A percentile compares a stretch with the other conserved stretches of the same genome.
phyloP scores from a whole-genome alignment of 35 echinoderm and acorn worm genomes.

The Antedon bifida region DNA sequence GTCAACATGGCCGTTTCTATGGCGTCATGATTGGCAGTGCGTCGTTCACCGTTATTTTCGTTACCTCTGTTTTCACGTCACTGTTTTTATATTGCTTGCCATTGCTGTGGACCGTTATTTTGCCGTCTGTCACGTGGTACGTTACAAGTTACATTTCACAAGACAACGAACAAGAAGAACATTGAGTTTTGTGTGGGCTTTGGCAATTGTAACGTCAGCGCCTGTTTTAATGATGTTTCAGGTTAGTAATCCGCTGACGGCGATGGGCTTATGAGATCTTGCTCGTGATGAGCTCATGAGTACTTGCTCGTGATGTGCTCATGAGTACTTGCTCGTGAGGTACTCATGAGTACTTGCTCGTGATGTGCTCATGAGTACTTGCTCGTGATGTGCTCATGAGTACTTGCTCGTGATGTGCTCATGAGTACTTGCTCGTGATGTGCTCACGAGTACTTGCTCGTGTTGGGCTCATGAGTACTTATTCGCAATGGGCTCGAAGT shows the following conservation, averaged over 20 bases:
- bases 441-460: too few species aligned
- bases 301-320: neutral
- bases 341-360: too few species aligned
- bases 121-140: conserved; percentile 54
- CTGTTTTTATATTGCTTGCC: conserved; percentile 64
- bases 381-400: too few species aligned
- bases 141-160: conserved; percentile 44
- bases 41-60: conserved; percentile 44
- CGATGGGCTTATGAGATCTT: too few species aligned
- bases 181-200: conserved; percentile 41
- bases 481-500: too few species aligned
- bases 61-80: conserved; percentile 68
- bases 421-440: too few species aligned
- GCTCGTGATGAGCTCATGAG: too few species aligned
- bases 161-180: conserved; percentile 34
- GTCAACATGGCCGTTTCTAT: conserved; percentile 55
- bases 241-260: too few species aligned
- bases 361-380: too few species aligned
- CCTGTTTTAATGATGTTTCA: conserved; percentile 65
- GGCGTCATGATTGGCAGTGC: conserved; percentile 55
- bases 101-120: conserved; percentile 77
- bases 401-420: neutral
- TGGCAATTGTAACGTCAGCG: conserved; percentile 21
- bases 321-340: too few species aligned
- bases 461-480: too few species aligned